Base-by-base conservation (phyloP, 2,113 vertebrate genomes). In the Chionomys nivalis region DNA sequence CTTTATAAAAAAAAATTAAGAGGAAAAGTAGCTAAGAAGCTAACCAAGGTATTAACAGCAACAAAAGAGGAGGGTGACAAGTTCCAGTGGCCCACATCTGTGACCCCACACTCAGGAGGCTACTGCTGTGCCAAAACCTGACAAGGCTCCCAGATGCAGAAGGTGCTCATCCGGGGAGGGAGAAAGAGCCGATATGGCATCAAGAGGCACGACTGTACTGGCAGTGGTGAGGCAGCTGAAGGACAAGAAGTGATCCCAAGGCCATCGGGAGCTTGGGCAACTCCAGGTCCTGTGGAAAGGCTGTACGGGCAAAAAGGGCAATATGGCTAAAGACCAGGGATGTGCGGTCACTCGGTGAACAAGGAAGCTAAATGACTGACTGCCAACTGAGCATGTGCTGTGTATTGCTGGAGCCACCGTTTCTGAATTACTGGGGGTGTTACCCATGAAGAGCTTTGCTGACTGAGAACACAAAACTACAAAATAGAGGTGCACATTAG, bases 401-500 rank as follows among this genome's bases (percentile, higher is more conserved):
- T 42, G 55, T 31, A 72, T 75, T 26, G 83, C 72, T 9, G 47
- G 31, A 23, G 31, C 72, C 58, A 61, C 55, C 58, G 76, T 90
- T 86, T 82, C 88, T 79, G 87, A 82, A 94, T 61, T 72, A 88
- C 26, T 81, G 58, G 75, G 91, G 70, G 87, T n/a, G n/a, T 31
- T 91, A 85, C 21, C n/a, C 33, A 19, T 1, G 2, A 79, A 96
- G 61, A 72, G 44, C n/a, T 79, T 87, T 91, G 70, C 8, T 47
- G 49, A 31, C n/a, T 61, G 14, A 94, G 58, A 66, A 49, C 4
- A 89, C 0, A 0, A 89, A 97, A 98, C 96, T 96, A 65, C 94
- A 91, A 96, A 97, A 94, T 89, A 91, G 75, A 93, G 89, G 65
- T 93, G 72, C 94, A 98, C 96, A 96, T 98, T 82, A 90, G 96